phyloP scores from a whole-genome alignment of 1,140 invertebrate genomes.

The Trachymyrmex cornetzi region DNA sequence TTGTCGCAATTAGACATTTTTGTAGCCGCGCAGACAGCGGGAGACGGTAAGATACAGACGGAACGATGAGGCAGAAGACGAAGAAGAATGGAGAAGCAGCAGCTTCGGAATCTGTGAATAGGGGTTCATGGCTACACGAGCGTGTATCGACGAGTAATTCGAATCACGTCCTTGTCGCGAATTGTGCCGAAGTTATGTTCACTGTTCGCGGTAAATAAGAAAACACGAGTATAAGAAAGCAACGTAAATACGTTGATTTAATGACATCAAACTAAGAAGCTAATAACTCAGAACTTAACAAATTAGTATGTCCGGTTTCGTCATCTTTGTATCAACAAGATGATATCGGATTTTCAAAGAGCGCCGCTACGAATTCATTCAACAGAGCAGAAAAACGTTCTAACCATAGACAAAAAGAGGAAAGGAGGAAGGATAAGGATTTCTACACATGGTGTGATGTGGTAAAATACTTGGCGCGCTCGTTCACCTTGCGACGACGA shows the following conservation, averaged over 20 bases:
- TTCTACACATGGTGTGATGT: conserved; percentile 7
- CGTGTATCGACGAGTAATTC: conserved; percentile 33
- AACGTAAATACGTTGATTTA: conserved; percentile 36
- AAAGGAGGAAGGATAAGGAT: neutral
- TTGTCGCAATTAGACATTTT: conserved; percentile 77
- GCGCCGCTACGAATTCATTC: conserved; percentile 6
- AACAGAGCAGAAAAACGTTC: conserved; percentile 64
- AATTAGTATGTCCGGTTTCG: neutral
- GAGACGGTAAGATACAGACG: neutral
- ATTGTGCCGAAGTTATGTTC: conserved; percentile 20
- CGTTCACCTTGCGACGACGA: conserved; percentile 57
- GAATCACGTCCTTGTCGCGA: conserved; percentile 49
- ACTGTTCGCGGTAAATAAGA: neutral
- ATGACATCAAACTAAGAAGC: neutral
- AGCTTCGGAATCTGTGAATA: conserved; percentile 60
- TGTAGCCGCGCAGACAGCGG: conserved; percentile 36
- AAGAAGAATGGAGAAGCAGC: conserved; percentile 42
- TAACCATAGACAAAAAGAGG: neutral
- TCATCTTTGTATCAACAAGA: conserved; percentile 7
- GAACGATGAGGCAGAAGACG: neutral
- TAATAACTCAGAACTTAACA: neutral
- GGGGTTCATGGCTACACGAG: conserved; percentile 72
- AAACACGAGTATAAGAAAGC: conserved; percentile 7
- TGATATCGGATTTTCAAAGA: conserved; percentile 40
- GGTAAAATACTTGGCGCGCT: conserved; percentile 41